Evolutionary conservation across 2,888 invertebrate species (phyloP).

Genomic region (Latheticus oryzae): DNA sequence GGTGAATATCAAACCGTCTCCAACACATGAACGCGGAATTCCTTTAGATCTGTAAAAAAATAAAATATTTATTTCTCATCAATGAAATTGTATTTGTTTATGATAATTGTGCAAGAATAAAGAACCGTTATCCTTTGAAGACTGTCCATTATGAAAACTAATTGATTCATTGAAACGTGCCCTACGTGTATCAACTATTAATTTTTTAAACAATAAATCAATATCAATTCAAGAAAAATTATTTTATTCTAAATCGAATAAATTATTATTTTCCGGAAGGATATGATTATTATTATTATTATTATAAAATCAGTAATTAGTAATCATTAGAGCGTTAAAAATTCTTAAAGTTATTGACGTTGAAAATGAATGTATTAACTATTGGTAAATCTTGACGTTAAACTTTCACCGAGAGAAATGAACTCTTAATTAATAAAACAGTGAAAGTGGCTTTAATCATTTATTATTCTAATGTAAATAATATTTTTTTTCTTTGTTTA

Average conservation of each 20-base stretch:
- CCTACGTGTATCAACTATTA: slow-evolving; percentile 13
- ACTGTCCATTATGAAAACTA: slow-evolving; percentile 32
- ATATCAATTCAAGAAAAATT: neutral
- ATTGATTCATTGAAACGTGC: slow-evolving; percentile 34
- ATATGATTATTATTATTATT: too few relatives aligned
- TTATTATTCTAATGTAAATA: slow-evolving; percentile 10
- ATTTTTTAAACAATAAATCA: neutral
- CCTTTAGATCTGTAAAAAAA: slow-evolving; percentile 63
- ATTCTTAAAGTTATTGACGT: slow-evolving; percentile 29
- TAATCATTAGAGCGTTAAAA: slow-evolving; percentile 18
- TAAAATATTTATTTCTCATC: too few relatives aligned
- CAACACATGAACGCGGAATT: slow-evolving; percentile 67
- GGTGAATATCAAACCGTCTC: slow-evolving; percentile 75
- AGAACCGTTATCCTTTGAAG: slow-evolving; percentile 29
- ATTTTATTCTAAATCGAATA: slow-evolving; percentile 1
- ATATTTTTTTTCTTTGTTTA: slow-evolving; percentile 12
- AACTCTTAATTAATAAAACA: slow-evolving; percentile 47
- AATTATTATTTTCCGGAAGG: slow-evolving; percentile 18
- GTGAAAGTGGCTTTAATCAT: slow-evolving; percentile 56
- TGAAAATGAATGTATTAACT: slow-evolving; percentile 21
- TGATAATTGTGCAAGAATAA: neutral
- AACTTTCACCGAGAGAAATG: slow-evolving; percentile 44
- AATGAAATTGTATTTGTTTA: too few relatives aligned
- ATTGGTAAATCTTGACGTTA: slow-evolving; percentile 23
- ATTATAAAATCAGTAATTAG: slow-evolving; percentile 17